phyloP scores from a whole-genome alignment of 1,140 invertebrate genomes.

The Ditylenchus dipsaci region DNA sequence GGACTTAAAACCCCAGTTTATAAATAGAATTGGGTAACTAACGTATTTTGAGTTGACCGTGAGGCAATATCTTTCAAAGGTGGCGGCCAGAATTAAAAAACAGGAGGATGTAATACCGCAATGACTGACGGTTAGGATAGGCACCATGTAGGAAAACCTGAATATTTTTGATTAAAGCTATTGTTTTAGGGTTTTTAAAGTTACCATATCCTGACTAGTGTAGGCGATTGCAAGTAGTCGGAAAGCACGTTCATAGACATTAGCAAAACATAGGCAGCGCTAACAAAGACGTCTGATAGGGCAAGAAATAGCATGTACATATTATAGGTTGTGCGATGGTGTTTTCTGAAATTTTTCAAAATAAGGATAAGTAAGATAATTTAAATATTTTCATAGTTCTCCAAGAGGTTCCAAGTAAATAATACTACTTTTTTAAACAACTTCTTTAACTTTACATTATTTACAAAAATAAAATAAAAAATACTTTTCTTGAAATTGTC shows the following conservation, averaged over 20 bases:
- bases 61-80: constrained; percentile 52
- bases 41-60: constrained; percentile 28
- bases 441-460: too few species aligned
- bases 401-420: too few species aligned
- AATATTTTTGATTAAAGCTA: not conserved
- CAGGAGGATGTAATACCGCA: constrained; percentile 53
- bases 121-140: constrained; percentile 52
- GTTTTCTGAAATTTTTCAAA: not conserved
- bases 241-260: constrained; percentile 54
- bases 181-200: too few species aligned
- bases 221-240: constrained; percentile 43
- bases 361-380: too few species aligned
- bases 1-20: too few species aligned
- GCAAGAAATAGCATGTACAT: constrained; percentile 51
- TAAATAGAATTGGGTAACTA: too few species aligned
- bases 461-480: too few species aligned
- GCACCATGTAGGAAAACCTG: constrained; percentile 47
- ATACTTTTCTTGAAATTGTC: too few species aligned
- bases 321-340: not conserved
- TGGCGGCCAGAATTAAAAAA: constrained; percentile 53
- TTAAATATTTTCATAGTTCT: too few species aligned
- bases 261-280: constrained; percentile 47
- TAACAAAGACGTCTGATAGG: constrained; percentile 54
- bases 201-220: constrained; percentile 43
- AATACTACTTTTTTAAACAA: too few species aligned